These are phyloP conservation scores for Bubalus kerabau DNA, from an alignment of 2,113 vertebrate genomes.

Conservation along the genomic window DNA sequence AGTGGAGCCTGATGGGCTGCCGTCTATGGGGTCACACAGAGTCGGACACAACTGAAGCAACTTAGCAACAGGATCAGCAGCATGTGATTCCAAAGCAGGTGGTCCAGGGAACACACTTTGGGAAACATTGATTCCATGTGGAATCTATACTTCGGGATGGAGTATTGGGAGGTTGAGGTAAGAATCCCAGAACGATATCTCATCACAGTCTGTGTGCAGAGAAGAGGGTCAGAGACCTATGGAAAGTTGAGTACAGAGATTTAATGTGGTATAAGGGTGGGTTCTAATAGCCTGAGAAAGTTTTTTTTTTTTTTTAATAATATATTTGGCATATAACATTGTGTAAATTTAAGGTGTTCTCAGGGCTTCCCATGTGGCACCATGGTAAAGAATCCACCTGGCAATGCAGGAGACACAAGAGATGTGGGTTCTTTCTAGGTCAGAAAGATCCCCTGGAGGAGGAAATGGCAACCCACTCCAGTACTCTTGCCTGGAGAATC, in stretches of 20 bases:
- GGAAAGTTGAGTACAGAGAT: neutral
- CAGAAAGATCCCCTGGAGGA: neutral
- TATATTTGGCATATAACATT: neutral
- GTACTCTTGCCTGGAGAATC: neutral
- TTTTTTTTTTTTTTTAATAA: neutral
- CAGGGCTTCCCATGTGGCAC: neutral
- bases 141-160: rapidly evolving
- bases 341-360: neutral
- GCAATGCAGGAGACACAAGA: neutral
- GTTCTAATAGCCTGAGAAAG: neutral
- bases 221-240: neutral
- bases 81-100: neutral
- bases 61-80: too few relatives aligned
- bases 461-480: neutral
- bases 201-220: neutral
- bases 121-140: neutral
- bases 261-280: neutral
- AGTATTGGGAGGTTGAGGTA: neutral
- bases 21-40: too few relatives aligned
- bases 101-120: neutral
- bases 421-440: neutral
- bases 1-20: too few relatives aligned
- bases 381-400: neutral
- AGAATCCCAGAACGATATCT: neutral
- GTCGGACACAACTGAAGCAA: too few relatives aligned